Base-by-base conservation (phyloP, 2,113 vertebrate species). In the Columbina picui region DNA sequence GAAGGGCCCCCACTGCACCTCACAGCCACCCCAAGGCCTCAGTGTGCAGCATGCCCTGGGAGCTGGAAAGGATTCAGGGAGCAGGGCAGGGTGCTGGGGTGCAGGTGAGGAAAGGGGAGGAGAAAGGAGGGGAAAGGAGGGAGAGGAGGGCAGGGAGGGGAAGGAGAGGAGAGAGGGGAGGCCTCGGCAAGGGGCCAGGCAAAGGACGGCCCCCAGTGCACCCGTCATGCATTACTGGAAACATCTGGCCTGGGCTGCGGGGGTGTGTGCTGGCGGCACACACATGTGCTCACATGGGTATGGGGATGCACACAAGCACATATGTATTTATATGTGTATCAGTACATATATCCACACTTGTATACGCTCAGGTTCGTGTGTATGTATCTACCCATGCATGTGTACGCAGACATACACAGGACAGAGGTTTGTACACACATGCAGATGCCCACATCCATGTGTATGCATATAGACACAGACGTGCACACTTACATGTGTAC, bases 151-250 rank as follows among this genome's bases (percentile, higher is more conserved):
- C 43, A 16, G 43, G 43, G 36, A 90, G 30, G 26, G 43, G 27
- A 60, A 12, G 67, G 55, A 43, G 43, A 43, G 43, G 30, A 78
- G 50, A 36, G 15, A n/a, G 70, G n/a, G 59, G 53, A 93, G 86
- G 86, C 50, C 76, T 93, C 13, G 32, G 83, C 6, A 3, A 90
- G 89, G 82, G 87, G 90, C 95, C 96, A 91, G 70, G 57, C 21
- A 6, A 71, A 81, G 93, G 85, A 71, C 11, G 67, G 92, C 92
- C 82, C 39, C 50, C 34, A 11, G 67, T 13, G 1, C 55, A 67
- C 61, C 68, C 68, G 0, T 93, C 93, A 84, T 70, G 86, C 60
- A 32, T 97, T 97, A 94, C 94, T 95, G 96, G 93, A 97, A 97
- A 95, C 93, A 96, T 96, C 96, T 97, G 96, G 95, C 92, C 45